Conservation (phyloP, 1,140 invertebrate species). For the Drosophila carrolli region DNA sequence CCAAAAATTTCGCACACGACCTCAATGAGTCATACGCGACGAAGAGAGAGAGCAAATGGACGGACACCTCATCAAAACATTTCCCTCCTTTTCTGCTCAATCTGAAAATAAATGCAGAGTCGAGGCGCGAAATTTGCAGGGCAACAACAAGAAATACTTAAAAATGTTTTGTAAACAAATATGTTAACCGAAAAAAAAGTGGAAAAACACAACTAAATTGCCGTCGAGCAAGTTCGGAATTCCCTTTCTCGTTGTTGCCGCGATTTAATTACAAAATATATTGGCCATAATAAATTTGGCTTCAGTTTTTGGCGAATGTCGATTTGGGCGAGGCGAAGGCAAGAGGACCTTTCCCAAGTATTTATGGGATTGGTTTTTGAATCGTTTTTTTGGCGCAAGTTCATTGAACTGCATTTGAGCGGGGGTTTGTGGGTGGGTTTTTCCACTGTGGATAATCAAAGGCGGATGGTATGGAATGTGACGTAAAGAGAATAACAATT, state of each 20-base stretch:
- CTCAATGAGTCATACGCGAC: conserved; percentile 71
- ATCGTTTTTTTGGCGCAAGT: conserved; percentile 15
- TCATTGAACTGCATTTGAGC: conserved; percentile 17
- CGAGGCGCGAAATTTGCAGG: conserved; percentile 45
- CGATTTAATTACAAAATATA: conserved; percentile 60
- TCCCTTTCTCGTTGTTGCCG: conserved; percentile 33
- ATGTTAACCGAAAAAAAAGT: conserved; percentile 38
- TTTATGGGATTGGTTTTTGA: conserved; percentile 50
- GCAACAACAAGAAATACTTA: conserved; percentile 34
- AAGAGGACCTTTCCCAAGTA: conserved; percentile 46
- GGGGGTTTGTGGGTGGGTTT: neutral
- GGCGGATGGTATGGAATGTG: neutral
- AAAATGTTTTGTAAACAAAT: conserved; percentile 51
- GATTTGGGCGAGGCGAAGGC: conserved; percentile 40
- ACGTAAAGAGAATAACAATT: no score
- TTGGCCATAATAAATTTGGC: conserved; percentile 52
- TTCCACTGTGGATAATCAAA: neutral
- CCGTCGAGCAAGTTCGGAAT: conserved; percentile 32
- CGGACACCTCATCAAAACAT: conserved; percentile 35
- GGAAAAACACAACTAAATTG: conserved; percentile 34
- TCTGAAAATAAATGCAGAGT: conserved; percentile 48
- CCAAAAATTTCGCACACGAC: conserved; percentile 80
- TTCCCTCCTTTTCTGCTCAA: conserved; percentile 8
- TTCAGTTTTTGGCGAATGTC: conserved; percentile 35
- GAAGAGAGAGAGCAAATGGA: conserved; percentile 8